Conservation (phyloP, 2,797 vertebrate species). For the Epinephelus coioides region DNA sequence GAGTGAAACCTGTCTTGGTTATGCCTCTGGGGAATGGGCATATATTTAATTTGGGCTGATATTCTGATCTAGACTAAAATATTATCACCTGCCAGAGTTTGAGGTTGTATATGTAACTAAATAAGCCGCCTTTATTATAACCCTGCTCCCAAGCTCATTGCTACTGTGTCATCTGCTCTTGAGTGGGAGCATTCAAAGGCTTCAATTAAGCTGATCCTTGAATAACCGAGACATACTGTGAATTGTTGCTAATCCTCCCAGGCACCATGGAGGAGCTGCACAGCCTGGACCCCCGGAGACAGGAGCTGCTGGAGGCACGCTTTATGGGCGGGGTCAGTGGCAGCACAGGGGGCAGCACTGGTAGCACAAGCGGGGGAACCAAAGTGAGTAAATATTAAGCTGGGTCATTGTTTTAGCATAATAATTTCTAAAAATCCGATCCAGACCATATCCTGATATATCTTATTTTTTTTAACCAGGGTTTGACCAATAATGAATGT, state of each 20-base stretch:
- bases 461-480: conserved; percentile 77
- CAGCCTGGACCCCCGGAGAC: conserved; percentile 98
- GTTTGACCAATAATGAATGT: conserved; percentile 98
- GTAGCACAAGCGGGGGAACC: conserved; percentile 96
- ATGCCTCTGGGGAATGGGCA: not conserved
- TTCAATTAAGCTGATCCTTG: conserved; percentile 35
- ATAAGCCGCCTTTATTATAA: conserved; percentile 25
- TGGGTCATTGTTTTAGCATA: not conserved
- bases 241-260: conserved; percentile 70
- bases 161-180: conserved; percentile 33
- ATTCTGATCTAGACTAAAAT: conserved; percentile 32
- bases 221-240: conserved; percentile 43
- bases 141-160: conserved; percentile 16
- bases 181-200: conserved; percentile 27
- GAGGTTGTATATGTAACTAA: not conserved
- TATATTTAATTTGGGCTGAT: conserved; percentile 18
- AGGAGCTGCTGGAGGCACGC: conserved; percentile 97
- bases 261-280: conserved; percentile 99
- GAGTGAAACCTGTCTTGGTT: conserved; percentile 10
- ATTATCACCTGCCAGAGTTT: conserved; percentile 22
- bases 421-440: not conserved
- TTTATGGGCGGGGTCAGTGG: conserved; percentile 97
- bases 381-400: conserved; percentile 88
- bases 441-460: not conserved
- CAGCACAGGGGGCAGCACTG: conserved; percentile 96